Conservation (phyloP, 2,888 invertebrate genomes). For the Heliconius ethilla region DNA sequence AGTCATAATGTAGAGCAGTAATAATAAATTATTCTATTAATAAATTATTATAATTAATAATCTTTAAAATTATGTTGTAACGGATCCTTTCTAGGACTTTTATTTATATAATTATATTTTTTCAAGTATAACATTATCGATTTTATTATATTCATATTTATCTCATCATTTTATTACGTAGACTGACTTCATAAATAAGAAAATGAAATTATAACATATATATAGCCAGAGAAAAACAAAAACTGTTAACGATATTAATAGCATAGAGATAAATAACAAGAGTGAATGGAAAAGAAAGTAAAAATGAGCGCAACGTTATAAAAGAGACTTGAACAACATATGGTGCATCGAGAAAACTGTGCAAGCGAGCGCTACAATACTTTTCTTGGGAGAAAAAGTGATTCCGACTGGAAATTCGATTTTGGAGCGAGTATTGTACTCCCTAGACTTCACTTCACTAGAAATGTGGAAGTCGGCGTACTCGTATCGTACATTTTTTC, state of each 20-base stretch:
- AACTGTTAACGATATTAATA: conserved; percentile 22
- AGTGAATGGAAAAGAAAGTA: conserved; percentile 82
- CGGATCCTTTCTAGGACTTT: neutral
- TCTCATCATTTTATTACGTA: neutral
- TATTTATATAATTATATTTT: neutral
- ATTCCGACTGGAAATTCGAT: conserved; percentile 67
- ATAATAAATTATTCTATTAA: no score
- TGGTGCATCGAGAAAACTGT: conserved; percentile 66
- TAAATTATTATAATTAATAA: no score
- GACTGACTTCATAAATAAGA: neutral
- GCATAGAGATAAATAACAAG: conserved; percentile 62
- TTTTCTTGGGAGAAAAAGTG: conserved; percentile 71
- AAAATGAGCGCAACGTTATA: conserved; percentile 78
- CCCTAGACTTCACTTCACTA: conserved; percentile 20
- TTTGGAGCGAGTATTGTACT: conserved; percentile 66
- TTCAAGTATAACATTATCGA: neutral
- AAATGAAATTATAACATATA: neutral
- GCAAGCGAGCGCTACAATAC: conserved; percentile 63
- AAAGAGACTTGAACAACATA: conserved; percentile 73
- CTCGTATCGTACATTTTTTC: conserved; percentile 65
- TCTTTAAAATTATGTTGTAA: no score
- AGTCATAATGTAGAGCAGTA: neutral
- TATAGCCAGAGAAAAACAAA: neutral
- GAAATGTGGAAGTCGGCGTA: conserved; percentile 60
- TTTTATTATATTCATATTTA: neutral